These are phyloP conservation scores for Onychorhynchus coronatus DNA, from an alignment of 2,113 vertebrate species.

Conservation along the genomic window DNA sequence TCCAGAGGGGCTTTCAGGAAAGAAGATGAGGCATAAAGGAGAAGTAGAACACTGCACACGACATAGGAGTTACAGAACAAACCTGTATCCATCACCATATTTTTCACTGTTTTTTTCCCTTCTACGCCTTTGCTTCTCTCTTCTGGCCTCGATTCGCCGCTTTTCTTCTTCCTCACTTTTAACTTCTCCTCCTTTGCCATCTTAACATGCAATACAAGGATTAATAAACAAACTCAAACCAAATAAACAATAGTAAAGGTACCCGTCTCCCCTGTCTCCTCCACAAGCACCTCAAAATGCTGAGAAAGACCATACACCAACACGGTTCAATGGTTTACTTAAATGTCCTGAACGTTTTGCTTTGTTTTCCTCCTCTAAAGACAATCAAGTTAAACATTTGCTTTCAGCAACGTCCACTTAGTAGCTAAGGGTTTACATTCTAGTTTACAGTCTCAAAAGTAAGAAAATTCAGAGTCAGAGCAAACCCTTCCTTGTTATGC, in stretches of 20 bases:
- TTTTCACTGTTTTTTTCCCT: slow-evolving; percentile 87
- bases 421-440: neutral
- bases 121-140: slow-evolving; percentile 83
- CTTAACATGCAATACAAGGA: slow-evolving; percentile 35
- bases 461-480: neutral
- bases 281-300: neutral
- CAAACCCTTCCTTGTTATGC: neutral
- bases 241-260: neutral
- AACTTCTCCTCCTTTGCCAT: slow-evolving; percentile 73
- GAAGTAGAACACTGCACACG: neutral
- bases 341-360: neutral
- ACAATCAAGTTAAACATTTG: neutral
- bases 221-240: neutral
- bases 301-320: neutral
- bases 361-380: neutral
- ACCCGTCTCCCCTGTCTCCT: neutral
- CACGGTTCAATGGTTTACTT: neutral
- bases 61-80: slow-evolving; percentile 24
- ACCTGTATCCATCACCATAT: slow-evolving; percentile 87
- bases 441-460: neutral
- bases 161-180: slow-evolving; percentile 83
- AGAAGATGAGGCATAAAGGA: neutral
- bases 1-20: neutral
- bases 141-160: slow-evolving; percentile 78
- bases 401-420: neutral